Percentiles rank a stretch among this genome's conserved stretches.
phyloP scores from a whole-genome alignment of 1,140 invertebrate genomes.

The Philaenus spumarius region DNA sequence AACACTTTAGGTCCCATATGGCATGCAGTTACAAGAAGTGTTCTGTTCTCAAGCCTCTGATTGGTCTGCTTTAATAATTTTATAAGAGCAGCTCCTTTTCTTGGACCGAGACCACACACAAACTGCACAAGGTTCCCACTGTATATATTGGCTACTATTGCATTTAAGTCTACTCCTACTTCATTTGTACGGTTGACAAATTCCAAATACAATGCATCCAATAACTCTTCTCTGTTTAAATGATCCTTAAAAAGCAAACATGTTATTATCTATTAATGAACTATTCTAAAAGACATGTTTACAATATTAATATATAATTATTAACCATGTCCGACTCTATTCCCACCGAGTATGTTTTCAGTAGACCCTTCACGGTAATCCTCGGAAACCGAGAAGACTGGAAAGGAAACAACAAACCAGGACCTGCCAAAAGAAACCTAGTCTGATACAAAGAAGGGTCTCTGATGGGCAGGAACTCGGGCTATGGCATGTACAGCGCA shows the following conservation, averaged over 20 bases:
- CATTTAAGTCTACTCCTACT: slow-evolving; percentile 98
- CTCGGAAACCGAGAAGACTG: too few species aligned
- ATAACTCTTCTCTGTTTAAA: slow-evolving; percentile 73
- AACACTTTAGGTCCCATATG: slow-evolving; percentile 98
- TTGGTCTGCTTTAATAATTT: slow-evolving; percentile 91
- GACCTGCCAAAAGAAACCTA: too few species aligned
- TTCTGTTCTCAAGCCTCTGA: slow-evolving; percentile 88
- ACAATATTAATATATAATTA: too few species aligned
- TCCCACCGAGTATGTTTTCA: too few species aligned
- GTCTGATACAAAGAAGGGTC: too few species aligned
- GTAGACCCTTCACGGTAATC: too few species aligned
- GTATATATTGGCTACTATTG: slow-evolving; percentile 80
- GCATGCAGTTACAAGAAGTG: slow-evolving; percentile 89
- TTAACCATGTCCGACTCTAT: too few species aligned
- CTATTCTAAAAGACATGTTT: too few species aligned
- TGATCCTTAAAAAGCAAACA: slow-evolving; percentile 56
- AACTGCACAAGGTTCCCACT: slow-evolving; percentile 93
- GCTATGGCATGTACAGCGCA: too few species aligned
- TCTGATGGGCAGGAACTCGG: too few species aligned
- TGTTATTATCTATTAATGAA: too few species aligned
- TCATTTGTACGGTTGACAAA: slow-evolving; percentile 92
- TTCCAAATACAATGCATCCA: slow-evolving; percentile 80
- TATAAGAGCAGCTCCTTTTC: slow-evolving; percentile 87
- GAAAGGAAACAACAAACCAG: too few species aligned
- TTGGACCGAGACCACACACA: slow-evolving; percentile 91